Evolutionary conservation across 1,140 invertebrate species (phyloP).

Genomic region (Amphibalanus amphitrite): DNA sequence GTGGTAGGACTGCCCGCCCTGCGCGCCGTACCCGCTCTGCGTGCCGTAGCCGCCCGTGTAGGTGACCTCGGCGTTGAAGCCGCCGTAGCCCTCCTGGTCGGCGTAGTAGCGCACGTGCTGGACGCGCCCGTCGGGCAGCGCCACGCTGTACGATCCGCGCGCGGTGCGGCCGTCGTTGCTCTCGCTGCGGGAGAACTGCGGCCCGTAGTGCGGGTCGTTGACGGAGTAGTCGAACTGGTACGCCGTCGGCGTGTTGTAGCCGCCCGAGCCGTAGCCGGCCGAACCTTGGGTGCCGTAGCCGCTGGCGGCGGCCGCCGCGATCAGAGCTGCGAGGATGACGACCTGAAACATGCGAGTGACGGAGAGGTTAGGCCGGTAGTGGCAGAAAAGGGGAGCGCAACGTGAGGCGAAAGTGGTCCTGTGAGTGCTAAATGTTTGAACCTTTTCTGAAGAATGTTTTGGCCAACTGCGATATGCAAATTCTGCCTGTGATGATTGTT

Average conservation of each 20-base stretch:
- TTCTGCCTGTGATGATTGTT: no score
- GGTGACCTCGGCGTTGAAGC: constrained; percentile 16
- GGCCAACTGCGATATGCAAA: no score
- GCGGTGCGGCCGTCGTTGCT: constrained; percentile 16
- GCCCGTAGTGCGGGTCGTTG: constrained; percentile 14
- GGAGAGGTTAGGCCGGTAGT: no score
- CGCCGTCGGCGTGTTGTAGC: constrained; percentile 17
- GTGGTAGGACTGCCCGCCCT: no score
- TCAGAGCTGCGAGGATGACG: background rate
- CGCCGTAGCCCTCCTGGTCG: constrained; percentile 13
- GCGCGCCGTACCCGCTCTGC: no score
- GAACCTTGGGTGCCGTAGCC: background rate
- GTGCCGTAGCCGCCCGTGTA: constrained; percentile 7
- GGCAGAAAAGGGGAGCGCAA: no score
- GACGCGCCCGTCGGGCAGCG: constrained; percentile 20
- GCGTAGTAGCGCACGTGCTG: constrained; percentile 18
- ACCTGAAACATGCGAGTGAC: background rate
- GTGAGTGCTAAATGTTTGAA: no score
- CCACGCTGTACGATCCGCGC: constrained; percentile 17
- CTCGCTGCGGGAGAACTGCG: constrained; percentile 16
- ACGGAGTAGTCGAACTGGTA: constrained; percentile 18
- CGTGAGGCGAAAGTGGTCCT: no score
- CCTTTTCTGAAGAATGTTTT: no score
- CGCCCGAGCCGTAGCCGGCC: constrained; percentile 19
- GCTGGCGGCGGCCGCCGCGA: no score